Evolutionary conservation across 1,140 invertebrate species (phyloP), one percentile per base, ranked within the genome.

Genomic region (Cataglyphis hispanica): DNA sequence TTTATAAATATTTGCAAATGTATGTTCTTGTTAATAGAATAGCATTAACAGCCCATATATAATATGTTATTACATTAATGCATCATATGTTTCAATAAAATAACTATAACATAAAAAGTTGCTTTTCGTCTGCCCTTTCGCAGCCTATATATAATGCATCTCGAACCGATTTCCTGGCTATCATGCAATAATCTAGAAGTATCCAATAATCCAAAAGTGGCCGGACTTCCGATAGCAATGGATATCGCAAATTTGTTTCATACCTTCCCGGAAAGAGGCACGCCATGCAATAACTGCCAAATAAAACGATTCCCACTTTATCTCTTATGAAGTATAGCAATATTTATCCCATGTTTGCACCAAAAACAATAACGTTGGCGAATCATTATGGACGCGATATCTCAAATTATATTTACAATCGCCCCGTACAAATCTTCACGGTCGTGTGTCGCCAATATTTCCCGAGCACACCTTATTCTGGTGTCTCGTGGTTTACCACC

Each of bases 161-260:
- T 72, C 69, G 27, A 53, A 22, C 46, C 46, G n/a, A 72, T 72
- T 53, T 72, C 16, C 46, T 72, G 69, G 69, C 46, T n/a, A 72
- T 72, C 46, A 72, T 56, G 27, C 69, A 72, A 72, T 72, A 72
- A 70, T 70, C 40, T 37, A 31, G 66, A 70, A 70, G 50, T 72
- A 43, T 43, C 7, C 22, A 40, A 56, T 56, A 80, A 34, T 25
- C 11, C 31, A 43, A 11, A 58, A 70, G 67, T 70, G n/a, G 6
- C 10, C 16, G n/a, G 25, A 13, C 19, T 31, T 25, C 13, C 19
- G n/a, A 53, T 37, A 2, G 31, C 19, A 53, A 67, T 67, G 6
- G 25, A 22, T 27, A 37, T 43, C 67, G 11, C 34, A 72, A 72
- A 70, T 69, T 80, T 40, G 6, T 69, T 70, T 19, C 5, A 53